Evolutionary conservation across 64 coral and sea anemone genomes (phyloP), one percentile per base, ranked within the genome.

Genomic region (Anthopleura sola): DNA sequence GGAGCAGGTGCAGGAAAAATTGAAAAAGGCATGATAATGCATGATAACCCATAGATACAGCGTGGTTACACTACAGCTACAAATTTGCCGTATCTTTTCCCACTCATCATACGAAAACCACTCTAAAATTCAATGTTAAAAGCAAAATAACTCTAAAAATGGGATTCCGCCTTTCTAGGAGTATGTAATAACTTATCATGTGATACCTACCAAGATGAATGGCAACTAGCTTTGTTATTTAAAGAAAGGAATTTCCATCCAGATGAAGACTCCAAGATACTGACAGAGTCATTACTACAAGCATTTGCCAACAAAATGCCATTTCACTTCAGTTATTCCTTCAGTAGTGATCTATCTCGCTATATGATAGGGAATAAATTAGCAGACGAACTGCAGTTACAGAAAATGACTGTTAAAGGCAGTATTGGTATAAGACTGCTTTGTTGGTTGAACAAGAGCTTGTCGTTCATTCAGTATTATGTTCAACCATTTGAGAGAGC

Each of bases 251-350:
- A 87, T 3, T 80, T 75, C 54, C 77, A 87, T 10, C 75, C 86
- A 29, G 86, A 87, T 17, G 19, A 79, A 32, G 86, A 87, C 39
- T 87, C 86, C 9, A 19, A 62, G 6, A 60, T 33, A 19, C 26
- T 87, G 75, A 80, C 86, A 40, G 36, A 87, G 23, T n/a, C 86
- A 10, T 58, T 87, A 4, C 36, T 87, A 19, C 50, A 87, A 20
- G 86, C 34, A 64, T 87, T 87, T 80, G 20, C 86, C 12, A 87
- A 57, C 34, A 87, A 64, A 81, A 24, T 39, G 34, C 86, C 76
- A 37, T 87, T 87, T 80, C 36, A 87, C 47, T 78, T 87, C 19
- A 62, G 86, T 64, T 87, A 87, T 23, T 56, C 55, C 60, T 47
- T 57, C 55, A 44, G 75, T 62, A 87, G 86, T 29, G 58, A 77